Percentiles rank a stretch among this genome's conserved stretches.
phyloP scores from a whole-genome alignment of 2,888 invertebrate genomes.

The Ectemnius cavifrons region DNA sequence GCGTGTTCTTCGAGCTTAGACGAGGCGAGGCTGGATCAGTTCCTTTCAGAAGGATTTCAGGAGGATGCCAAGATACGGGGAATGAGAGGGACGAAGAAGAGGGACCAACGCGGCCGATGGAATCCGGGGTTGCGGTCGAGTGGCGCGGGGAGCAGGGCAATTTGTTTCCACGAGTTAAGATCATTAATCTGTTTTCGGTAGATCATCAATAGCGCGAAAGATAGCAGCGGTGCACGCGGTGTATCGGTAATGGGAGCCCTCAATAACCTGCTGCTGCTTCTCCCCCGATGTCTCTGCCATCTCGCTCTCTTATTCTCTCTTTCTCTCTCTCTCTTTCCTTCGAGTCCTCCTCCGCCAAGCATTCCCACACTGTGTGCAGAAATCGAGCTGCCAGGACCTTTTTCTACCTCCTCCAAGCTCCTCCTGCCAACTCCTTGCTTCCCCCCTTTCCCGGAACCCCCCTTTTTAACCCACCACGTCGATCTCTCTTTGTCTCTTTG shows the following conservation, averaged over 20 bases:
- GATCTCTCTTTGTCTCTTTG: slow-evolving; percentile 16
- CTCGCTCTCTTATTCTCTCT: slow-evolving; percentile 49
- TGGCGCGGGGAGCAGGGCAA: slow-evolving; percentile 61
- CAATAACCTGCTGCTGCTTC: slow-evolving; percentile 70
- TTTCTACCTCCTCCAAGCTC: slow-evolving; percentile 10
- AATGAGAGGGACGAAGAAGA: slow-evolving; percentile 6
- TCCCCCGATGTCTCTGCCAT: too few relatives aligned
- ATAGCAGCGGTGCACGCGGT: slow-evolving; percentile 69
- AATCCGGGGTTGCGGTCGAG: slow-evolving; percentile 48
- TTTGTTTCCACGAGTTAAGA: slow-evolving; percentile 71
- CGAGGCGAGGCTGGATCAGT: too few relatives aligned
- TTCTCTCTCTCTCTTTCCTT: slow-evolving; percentile 48
- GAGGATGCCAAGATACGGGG: neutral
- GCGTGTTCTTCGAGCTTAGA: neutral
- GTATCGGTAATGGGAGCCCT: slow-evolving; percentile 77
- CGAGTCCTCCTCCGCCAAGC: slow-evolving; percentile 58
- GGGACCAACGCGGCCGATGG: slow-evolving; percentile 42
- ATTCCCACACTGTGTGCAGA: slow-evolving; percentile 68
- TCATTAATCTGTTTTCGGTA: slow-evolving; percentile 76
- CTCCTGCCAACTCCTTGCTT: slow-evolving; percentile 16
- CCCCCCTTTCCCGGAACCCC: slow-evolving; percentile 1
- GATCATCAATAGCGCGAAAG: slow-evolving; percentile 77
- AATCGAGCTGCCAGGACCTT: slow-evolving; percentile 44
- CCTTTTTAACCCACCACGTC: neutral
- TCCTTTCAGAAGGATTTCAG: neutral